Base-by-base conservation (phyloP, 2,113 vertebrate genomes). In the Morone saxatilis region DNA sequence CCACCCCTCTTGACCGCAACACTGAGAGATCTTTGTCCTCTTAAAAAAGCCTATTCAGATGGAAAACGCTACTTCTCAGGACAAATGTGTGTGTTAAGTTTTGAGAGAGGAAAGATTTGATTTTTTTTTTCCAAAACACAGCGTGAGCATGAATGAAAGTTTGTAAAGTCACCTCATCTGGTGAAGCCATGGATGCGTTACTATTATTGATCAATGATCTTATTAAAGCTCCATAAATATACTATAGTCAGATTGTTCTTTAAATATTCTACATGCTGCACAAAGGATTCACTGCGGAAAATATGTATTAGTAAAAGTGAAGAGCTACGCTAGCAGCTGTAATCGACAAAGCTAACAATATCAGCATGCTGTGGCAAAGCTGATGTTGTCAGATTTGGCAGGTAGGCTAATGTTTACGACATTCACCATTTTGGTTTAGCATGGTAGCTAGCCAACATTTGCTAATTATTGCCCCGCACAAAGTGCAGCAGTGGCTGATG, bases 1-100 rank as follows among this genome's bases (percentile, higher is more conserved):
- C 57, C 56, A 4, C n/a, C 57, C 43, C 54, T 50, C 73, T 45
- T 43, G 40, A 69, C 36, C 56, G 69, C 63, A 38, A 61, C 31
- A 31, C 60, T 17, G 6, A 63, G 12, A 50, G 19, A 75, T 17
- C 4, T 25, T 6, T 12, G 8, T 53, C 48, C 50, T 41, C 53
- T 41, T 47, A 13, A 66, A 20, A 77, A 51, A 45, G 43, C 31
- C 45, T 19, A n/a, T 20, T 70, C 53, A 17, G 51, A 59, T 50
- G 19, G 41, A 57, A 57, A 45, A 57, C 25, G 13, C 14, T 40
- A 45, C 9, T 1, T 17, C 1, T 17, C 19, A 4, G 12, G 50
- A 54, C 36, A 6, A 43, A 25, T 7, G 38, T 56, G 50, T 16
- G 31, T 31, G 31, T 31, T 41, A 7, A 60, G 14, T 25, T 36